A percentile compares a stretch with the other conserved stretches of the same genome.
Conservation (phyloP, 2,888 invertebrate genomes). For the Nemapogon koenigi region DNA sequence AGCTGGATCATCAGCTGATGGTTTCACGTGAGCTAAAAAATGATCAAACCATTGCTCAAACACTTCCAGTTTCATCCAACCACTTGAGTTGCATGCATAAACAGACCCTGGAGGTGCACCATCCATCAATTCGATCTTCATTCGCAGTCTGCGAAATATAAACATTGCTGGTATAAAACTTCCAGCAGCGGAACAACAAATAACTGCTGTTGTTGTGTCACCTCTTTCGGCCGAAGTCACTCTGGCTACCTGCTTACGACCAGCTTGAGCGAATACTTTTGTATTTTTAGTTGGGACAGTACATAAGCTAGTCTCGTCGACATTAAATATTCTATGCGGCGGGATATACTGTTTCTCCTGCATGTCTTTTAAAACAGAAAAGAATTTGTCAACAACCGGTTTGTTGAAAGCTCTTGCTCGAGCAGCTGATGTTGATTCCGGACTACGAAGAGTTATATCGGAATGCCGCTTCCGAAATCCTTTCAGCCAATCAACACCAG, state of each 20-base stretch:
- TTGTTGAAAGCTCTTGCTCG: constrained; percentile 17
- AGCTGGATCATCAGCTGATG: constrained; percentile 22
- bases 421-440: constrained; percentile 16
- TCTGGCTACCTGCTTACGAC: constrained; percentile 21
- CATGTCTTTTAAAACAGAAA: constrained; percentile 6
- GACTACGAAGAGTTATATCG: constrained; percentile 17
- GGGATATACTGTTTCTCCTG: constrained; percentile 10
- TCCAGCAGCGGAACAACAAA: constrained; percentile 22
- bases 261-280: constrained; percentile 20
- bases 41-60: constrained; percentile 30
- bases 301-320: constrained; percentile 15
- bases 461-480: constrained; percentile 19
- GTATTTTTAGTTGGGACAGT: constrained; percentile 20
- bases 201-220: constrained; percentile 19
- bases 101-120: constrained; percentile 26
- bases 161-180: constrained; percentile 22
- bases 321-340: constrained; percentile 16
- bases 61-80: constrained; percentile 26
- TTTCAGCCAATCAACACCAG: constrained; percentile 18
- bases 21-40: no score
- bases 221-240: constrained; percentile 22
- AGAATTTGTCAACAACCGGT: constrained; percentile 15
- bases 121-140: constrained; percentile 21
- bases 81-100: no score
- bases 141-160: constrained; percentile 20